Percentiles rank a stretch among this genome's conserved stretches.
phyloP scores from a whole-genome alignment of 2,113 vertebrate genomes.

The Thalassarche chlororhynchos region DNA sequence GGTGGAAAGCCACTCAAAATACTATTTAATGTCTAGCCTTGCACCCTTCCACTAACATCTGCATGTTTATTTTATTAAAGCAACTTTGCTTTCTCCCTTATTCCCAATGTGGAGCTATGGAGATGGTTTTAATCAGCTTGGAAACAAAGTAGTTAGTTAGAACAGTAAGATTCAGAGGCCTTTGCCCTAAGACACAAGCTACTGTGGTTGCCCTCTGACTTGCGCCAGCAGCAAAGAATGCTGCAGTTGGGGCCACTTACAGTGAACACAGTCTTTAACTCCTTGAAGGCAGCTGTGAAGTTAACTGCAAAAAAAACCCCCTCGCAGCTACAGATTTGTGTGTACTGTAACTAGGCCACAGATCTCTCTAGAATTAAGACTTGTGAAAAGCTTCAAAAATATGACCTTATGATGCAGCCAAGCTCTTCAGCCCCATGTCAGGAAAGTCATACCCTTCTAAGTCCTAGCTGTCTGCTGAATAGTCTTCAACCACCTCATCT shows the following conservation, averaged over 20 bases:
- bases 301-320: background rate
- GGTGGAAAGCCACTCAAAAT: background rate
- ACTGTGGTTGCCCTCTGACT: background rate
- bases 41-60: background rate
- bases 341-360: background rate
- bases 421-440: background rate
- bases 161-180: background rate
- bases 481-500: background rate
- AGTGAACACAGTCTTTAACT: too few species aligned
- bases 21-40: background rate
- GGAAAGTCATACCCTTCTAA: background rate
- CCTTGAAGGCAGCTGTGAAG: background rate
- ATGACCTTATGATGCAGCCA: accelerated
- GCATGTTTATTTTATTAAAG: background rate
- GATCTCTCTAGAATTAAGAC: background rate
- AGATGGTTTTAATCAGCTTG: background rate
- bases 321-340: background rate
- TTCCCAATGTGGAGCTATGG: accelerated
- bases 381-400: background rate
- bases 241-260: background rate
- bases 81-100: background rate
- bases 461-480: background rate
- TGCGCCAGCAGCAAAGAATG: background rate
- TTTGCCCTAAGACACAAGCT: background rate
- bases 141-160: background rate